Conservation (phyloP, 2,888 invertebrate species). For the Caenorhabditis zanzibari region DNA sequence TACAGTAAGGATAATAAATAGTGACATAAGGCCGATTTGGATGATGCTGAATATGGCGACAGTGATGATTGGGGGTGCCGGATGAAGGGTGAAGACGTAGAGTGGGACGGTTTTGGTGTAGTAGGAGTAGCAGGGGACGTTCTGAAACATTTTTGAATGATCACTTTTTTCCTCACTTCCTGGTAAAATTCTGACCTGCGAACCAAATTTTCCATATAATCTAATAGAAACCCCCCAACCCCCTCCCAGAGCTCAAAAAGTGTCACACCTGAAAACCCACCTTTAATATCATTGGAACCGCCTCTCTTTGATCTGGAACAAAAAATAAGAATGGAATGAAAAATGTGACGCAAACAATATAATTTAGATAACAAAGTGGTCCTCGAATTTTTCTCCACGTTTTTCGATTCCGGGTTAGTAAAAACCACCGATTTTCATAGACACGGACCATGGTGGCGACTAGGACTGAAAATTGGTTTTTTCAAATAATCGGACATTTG, state of each 20-base stretch:
- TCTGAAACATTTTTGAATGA: not conserved
- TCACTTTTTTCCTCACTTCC: too few species aligned
- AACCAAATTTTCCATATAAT: too few species aligned
- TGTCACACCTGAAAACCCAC: not conserved
- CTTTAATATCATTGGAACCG: conserved; percentile 9
- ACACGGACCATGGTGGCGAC: conserved; percentile 26
- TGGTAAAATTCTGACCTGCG: not conserved
- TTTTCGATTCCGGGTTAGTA: conserved; percentile 14
- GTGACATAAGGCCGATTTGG: conserved; percentile 11
- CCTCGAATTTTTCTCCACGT: conserved; percentile 6
- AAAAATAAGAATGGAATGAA: conserved; percentile 30
- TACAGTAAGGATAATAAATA: not conserved
- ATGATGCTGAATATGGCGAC: conserved; percentile 11
- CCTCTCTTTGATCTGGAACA: conserved; percentile 22
- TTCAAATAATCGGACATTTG: not conserved
- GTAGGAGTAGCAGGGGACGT: conserved; percentile 15
- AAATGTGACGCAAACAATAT: not conserved
- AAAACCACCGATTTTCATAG: conserved; percentile 20
- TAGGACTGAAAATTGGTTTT: conserved; percentile 5
- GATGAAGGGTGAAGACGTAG: conserved; percentile 22
- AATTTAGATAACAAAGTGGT: not conserved
- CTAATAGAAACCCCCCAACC: too few species aligned
- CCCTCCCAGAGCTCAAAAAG: too few species aligned
- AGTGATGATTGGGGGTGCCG: conserved; percentile 6
- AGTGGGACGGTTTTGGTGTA: conserved; percentile 19